These are phyloP conservation scores for Hirtodrosophila histrioides DNA, from an alignment of 2,888 invertebrate species.

Conservation along the genomic window DNA sequence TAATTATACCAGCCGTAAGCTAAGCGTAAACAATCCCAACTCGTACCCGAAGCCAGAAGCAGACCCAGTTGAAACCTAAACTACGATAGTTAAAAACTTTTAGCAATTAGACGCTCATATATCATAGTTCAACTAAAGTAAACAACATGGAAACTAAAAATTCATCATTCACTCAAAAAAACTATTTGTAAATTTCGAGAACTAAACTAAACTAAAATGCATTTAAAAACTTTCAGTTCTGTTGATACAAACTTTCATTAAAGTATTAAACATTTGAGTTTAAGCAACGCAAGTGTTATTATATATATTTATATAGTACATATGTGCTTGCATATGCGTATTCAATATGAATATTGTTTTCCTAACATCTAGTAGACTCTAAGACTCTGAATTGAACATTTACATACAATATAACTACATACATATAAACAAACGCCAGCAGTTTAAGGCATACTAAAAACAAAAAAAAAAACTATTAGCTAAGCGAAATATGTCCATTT, in stretches of 20 bases:
- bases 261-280: conserved; percentile 50
- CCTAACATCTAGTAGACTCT: conserved; percentile 63
- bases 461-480: conserved; percentile 52
- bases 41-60: conserved; percentile 41
- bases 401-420: conserved; percentile 17
- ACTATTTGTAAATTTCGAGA: conserved; percentile 62
- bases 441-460: conserved; percentile 43
- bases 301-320: background rate
- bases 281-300: conserved; percentile 29
- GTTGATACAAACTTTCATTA: conserved; percentile 53
- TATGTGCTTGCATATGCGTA: conserved; percentile 5
- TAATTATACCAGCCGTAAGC: conserved; percentile 53
- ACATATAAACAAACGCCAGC: conserved; percentile 35
- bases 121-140: conserved; percentile 72
- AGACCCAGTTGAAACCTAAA: conserved; percentile 42
- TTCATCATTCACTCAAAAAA: conserved; percentile 41
- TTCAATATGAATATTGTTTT: conserved; percentile 58
- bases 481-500: conserved; percentile 75
- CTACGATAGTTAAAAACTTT: conserved; percentile 63
- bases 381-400: conserved; percentile 48
- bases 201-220: conserved; percentile 60
- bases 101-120: conserved; percentile 78
- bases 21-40: conserved; percentile 70
- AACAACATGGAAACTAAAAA: conserved; percentile 51
- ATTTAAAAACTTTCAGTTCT: conserved; percentile 70